Conservation (phyloP, 2,888 invertebrate genomes). For the Gastracanthus pulcherrimus region DNA sequence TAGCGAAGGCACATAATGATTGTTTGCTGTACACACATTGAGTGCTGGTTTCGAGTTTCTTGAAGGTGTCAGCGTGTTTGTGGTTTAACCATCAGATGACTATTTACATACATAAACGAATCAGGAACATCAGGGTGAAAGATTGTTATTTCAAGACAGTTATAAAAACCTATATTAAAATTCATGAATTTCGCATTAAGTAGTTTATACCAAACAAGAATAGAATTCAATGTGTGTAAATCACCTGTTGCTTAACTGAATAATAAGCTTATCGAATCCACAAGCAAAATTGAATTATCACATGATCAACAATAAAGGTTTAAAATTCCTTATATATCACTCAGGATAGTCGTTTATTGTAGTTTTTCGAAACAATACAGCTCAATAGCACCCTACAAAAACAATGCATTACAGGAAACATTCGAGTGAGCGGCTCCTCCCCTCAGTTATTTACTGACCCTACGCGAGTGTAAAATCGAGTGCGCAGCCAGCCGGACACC, state of each 20-base stretch:
- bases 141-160: too few relatives aligned
- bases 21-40: not conserved
- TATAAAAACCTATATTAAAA: too few relatives aligned
- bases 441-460: not conserved
- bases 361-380: too few relatives aligned
- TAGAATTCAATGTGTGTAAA: too few relatives aligned
- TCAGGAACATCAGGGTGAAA: not conserved
- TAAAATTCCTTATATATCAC: too few relatives aligned
- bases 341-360: too few relatives aligned
- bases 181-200: too few relatives aligned
- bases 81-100: not conserved
- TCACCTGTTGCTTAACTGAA: too few relatives aligned
- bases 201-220: too few relatives aligned
- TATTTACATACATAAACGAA: not conserved
- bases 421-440: not conserved
- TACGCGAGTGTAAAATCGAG: conserved; percentile 10
- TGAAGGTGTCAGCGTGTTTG: not conserved
- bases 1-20: not conserved
- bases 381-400: not conserved
- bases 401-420: not conserved
- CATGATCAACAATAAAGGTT: too few relatives aligned
- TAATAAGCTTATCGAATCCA: too few relatives aligned
- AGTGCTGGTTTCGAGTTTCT: not conserved
- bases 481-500: not conserved
- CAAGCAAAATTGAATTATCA: too few relatives aligned